phyloP scores from a whole-genome alignment of 2,113 vertebrate genomes.

The Ploceus nigricollis region DNA sequence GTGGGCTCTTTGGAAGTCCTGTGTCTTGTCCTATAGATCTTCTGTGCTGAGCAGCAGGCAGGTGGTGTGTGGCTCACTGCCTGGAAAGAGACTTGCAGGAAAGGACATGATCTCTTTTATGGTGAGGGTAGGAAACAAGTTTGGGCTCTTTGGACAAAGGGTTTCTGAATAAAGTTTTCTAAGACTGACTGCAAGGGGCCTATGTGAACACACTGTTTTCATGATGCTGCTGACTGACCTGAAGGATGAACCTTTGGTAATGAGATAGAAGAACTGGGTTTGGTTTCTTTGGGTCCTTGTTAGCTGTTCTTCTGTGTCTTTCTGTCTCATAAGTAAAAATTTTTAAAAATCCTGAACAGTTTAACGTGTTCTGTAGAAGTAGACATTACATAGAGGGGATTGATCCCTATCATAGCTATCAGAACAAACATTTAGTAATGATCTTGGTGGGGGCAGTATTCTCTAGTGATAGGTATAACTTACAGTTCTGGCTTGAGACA shows the following conservation, averaged over 20 bases:
- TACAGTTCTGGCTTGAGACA: not conserved
- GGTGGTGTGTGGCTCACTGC: not conserved
- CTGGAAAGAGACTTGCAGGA: not conserved
- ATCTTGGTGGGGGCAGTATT: rapidly evolving
- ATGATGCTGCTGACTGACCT: not conserved
- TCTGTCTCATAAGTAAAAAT: not conserved
- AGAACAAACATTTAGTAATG: not conserved
- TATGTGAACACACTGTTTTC: not conserved
- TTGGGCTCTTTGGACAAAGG: not conserved
- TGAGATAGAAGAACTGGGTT: not conserved
- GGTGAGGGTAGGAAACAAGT: rapidly evolving
- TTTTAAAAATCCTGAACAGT: not conserved
- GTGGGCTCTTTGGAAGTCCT: not conserved
- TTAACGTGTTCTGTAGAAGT: not conserved
- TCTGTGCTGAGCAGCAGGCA: not conserved
- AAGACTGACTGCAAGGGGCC: not conserved
- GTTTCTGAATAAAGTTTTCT: not conserved
- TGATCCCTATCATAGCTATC: not conserved
- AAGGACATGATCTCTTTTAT: not conserved
- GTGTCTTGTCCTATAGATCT: not conserved
- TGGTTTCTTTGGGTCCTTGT: not conserved
- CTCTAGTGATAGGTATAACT: not conserved
- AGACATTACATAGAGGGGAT: not conserved
- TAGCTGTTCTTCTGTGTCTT: not conserved
- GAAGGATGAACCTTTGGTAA: not conserved